Evolutionary conservation across 2,797 vertebrate species (phyloP), one percentile per base, ranked within the genome.

Genomic region (Caiman crocodilus): DNA sequence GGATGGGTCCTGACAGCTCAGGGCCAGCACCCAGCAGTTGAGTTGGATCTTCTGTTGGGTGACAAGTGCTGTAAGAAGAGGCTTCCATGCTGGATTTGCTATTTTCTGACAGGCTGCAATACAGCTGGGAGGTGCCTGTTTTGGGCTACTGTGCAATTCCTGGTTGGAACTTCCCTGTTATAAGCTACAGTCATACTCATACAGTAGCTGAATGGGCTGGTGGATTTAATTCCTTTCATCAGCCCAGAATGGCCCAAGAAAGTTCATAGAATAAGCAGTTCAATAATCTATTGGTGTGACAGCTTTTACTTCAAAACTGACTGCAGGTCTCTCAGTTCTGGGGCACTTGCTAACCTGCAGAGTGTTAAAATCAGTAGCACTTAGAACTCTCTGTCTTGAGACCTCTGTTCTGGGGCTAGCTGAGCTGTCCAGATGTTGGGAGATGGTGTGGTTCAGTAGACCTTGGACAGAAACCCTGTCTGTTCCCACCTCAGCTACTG

Each of bases 401-500:
- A 30, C 3, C 8, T 35, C 61, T 0, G 0, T 59, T 90, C 7
- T 79, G 35, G 69, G 69, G 14, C 25, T 73, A 42, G 35, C 57
- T 3, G 2, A 16, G 69, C 77, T 65, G 20, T 88, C 69, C 71
- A 79, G 61, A 4, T 84, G 79, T 25, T 83, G 20, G 13, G 75
- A 32, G 74, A 23, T 26, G 13, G 14, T 83, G 76, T 57, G 28
- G 55, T 63, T 32, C 69, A 17, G 21, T 87, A 67, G 28, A 20
- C 21, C 1, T 50, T 84, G 75, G 79, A 21, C 11, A 73, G 50
- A 86, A 28, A 69, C 63, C 11, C 7, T 28, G 55, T 89, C 35
- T 77, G 50, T 64, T 83, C 21, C 85, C 67, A 63, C 78, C 79
- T 82, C 28, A 82, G 26, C 20, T 42, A 55, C 79, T 85, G 25